phyloP scores from a whole-genome alignment of 64 coral and sea anemone genomes.

The Anthopleura sola region DNA sequence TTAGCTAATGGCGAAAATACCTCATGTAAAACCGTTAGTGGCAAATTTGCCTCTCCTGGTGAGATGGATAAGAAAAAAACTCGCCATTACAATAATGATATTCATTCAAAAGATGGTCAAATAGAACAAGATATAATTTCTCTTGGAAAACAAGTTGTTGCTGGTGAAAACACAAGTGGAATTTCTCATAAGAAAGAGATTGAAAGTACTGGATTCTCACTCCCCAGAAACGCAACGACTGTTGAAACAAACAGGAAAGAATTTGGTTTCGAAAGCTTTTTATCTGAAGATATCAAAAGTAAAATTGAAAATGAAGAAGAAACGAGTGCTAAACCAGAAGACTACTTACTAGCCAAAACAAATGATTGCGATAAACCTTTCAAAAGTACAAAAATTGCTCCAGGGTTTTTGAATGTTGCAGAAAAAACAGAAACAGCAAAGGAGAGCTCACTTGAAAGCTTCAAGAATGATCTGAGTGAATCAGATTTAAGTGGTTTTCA shows the following conservation, averaged over 20 bases:
- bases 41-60: no score
- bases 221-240: not conserved
- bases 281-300: not conserved
- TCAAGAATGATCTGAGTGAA: conserved; percentile 14
- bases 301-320: not conserved
- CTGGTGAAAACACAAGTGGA: no score
- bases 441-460: not conserved
- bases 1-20: no score
- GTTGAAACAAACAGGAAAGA: not conserved
- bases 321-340: no score
- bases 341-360: not conserved
- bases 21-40: no score
- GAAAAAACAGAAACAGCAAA: not conserved
- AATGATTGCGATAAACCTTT: not conserved
- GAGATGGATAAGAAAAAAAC: not conserved
- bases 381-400: not conserved
- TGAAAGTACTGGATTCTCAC: no score
- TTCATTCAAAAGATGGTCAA: not conserved
- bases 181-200: no score
- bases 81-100: not conserved
- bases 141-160: not conserved
- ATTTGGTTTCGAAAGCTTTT: not conserved
- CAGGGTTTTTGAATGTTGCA: not conserved
- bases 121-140: not conserved
- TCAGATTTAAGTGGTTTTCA: conserved; percentile 29